Evolutionary conservation across 2,797 vertebrate species (phyloP), one percentile per base, ranked within the genome.

Genomic region (Buceros bicornis): DNA sequence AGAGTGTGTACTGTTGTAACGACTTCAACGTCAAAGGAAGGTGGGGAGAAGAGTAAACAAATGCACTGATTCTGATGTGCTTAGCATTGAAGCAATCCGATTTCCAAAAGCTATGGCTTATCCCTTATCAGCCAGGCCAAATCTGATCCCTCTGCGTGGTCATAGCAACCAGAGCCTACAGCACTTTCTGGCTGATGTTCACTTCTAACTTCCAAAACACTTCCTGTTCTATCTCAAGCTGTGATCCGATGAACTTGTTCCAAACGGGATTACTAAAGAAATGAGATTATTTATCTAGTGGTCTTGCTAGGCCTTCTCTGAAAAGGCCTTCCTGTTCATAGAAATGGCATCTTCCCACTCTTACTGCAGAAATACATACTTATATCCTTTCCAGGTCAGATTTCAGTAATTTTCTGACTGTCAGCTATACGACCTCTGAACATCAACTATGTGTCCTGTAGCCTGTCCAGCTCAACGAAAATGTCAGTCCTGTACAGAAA

Each of bases 101-200:
- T 85, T 82, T 95, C 74, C 72, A 92, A 91, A 88, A 74, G 35
- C 17, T 31, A 25, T 8, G 4, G 25, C 5, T 82, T 77, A 89
- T 37, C 62, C 45, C 26, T 70, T 94, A 92, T 82, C 67, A 88
- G 50, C 9, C 37, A 71, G 40, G 42, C 26, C 53, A 95, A 70
- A 92, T 82, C 65, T 74, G 54, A 86, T 88, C 54, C 61, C 42
- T 70, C 77, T 87, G 74, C 79, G 89, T 89, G 82, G 89, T 81
- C 87, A 89, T 6, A 67, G 50, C 26, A 93, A 66, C 48, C 3
- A 8, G 77, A 84, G 54, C 29, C 58, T 82, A 67, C 28, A 82
- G 72, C 56, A 66, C 29, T 71, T 26, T 35, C 35, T 89, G 81
- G 71, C 73, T 89, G 33, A 62, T 11, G 64, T 92, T 77, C 37